These are phyloP conservation scores for Microctonus hyperodae DNA, from an alignment of 2,888 invertebrate genomes.

Conservation along the genomic window DNA sequence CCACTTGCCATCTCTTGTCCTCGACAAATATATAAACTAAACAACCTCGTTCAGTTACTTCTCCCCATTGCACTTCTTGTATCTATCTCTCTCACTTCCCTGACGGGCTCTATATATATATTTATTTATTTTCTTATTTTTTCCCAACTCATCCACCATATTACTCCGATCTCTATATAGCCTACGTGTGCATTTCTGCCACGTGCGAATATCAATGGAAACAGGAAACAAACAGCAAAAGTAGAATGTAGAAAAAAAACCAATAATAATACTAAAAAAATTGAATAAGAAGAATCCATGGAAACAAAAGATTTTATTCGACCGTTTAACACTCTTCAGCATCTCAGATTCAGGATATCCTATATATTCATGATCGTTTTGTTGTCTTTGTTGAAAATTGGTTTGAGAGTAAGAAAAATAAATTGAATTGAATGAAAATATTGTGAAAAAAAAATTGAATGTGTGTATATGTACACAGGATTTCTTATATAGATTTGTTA, in stretches of 20 bases:
- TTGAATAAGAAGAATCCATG: neutral
- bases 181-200: constrained; percentile 9
- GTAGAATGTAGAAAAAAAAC: neutral
- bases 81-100: neutral
- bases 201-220: constrained; percentile 9
- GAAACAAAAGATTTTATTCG: constrained; percentile 8
- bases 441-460: neutral
- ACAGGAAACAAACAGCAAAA: neutral
- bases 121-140: neutral
- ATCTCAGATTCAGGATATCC: neutral
- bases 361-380: constrained; percentile 13
- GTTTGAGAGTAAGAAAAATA: neutral
- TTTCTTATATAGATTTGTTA: constrained; percentile 8
- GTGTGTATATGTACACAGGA: neutral
- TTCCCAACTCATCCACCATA: neutral
- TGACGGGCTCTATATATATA: neutral
- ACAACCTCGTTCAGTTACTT: constrained; percentile 14
- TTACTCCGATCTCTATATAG: neutral
- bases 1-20: constrained; percentile 38
- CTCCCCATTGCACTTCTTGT: neutral
- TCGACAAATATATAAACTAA: constrained; percentile 33
- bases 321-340: constrained; percentile 12
- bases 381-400: neutral
- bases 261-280: neutral
- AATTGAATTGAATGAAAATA: neutral